A percentile compares a stretch with the other conserved stretches of the same genome.
Evolutionary conservation across 1,140 invertebrate genomes (phyloP).

Genomic region (Meloidogyne chitwoodi): DNA sequence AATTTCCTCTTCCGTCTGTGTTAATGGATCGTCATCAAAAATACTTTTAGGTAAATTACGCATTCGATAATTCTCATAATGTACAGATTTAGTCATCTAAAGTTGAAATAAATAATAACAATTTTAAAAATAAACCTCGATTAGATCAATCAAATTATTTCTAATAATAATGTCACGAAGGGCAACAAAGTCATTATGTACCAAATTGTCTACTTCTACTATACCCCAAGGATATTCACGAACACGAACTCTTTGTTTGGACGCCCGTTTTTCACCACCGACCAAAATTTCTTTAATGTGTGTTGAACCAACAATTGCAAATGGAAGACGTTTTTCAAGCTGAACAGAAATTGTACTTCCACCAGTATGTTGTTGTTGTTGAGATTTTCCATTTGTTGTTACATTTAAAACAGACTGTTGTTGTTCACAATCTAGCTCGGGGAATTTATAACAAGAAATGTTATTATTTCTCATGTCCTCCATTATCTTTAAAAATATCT

Average conservation of each 20-base stretch:
- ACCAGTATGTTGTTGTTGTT: slow-evolving; percentile 2
- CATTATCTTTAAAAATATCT: slow-evolving; percentile 73
- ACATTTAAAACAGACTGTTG: slow-evolving; percentile 65
- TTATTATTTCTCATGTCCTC: slow-evolving; percentile 94
- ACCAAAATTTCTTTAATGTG: slow-evolving; percentile 77
- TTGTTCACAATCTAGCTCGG: slow-evolving; percentile 73
- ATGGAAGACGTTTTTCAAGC: slow-evolving; percentile 70
- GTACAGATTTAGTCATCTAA: slow-evolving; percentile 68
- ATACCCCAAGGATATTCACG: slow-evolving; percentile 96
- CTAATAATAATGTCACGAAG: slow-evolving; percentile 90
- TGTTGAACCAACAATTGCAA: slow-evolving; percentile 99
- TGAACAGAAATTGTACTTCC: not conserved
- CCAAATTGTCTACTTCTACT: slow-evolving; percentile 94
- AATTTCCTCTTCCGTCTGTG: slow-evolving; percentile 49
- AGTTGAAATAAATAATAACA: not conserved
- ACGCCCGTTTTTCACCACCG: slow-evolving; percentile 65
- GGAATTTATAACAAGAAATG: slow-evolving; percentile 98
- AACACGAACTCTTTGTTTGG: slow-evolving; percentile 69
- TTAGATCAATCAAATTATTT: slow-evolving; percentile 85
- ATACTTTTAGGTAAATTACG: slow-evolving; percentile 72
- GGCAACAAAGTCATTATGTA: slow-evolving; percentile 97
- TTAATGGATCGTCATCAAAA: slow-evolving; percentile 54
- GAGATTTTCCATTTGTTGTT: not conserved
- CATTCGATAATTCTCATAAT: slow-evolving; percentile 91
- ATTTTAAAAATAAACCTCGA: slow-evolving; percentile 70